Percentiles rank a stretch among this genome's conserved stretches.
Conservation (phyloP, 2,797 vertebrate species). For the Phaenicophaeus curvirostris region DNA sequence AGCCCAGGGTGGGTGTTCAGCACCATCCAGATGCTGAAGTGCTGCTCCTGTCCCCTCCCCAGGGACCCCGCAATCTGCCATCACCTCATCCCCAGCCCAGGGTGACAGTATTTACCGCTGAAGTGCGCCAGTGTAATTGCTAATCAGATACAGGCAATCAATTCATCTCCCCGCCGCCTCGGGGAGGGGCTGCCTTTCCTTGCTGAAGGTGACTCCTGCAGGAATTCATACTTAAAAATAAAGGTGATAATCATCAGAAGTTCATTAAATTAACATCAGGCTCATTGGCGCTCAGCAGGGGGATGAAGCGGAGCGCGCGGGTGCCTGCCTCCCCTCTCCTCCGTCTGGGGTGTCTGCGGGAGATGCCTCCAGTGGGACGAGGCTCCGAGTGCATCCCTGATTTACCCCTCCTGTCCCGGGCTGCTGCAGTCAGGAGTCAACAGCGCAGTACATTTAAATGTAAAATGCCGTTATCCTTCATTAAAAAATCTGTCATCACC, state of each 20-base stretch:
- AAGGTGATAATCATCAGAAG: constrained; percentile 25
- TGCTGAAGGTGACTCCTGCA: constrained; percentile 78
- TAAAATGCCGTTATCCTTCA: neutral
- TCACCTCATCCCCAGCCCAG: neutral
- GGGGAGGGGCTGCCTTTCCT: constrained; percentile 29
- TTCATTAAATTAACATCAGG: constrained; percentile 45
- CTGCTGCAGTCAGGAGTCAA: neutral
- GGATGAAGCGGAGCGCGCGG: neutral
- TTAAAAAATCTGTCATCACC: neutral
- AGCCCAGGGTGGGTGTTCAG: neutral
- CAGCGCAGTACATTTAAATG: constrained; percentile 1
- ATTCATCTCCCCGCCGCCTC: neutral
- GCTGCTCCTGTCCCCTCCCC: rapidly evolving
- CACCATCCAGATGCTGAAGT: neutral
- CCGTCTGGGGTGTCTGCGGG: neutral
- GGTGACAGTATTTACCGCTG: constrained; percentile 3
- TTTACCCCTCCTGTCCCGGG: neutral
- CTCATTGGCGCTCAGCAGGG: constrained; percentile 48
- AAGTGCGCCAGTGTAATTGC: constrained; percentile 64
- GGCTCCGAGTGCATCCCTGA: rapidly evolving
- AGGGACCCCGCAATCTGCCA: neutral
- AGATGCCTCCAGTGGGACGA: neutral
- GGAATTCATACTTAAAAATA: constrained; percentile 69
- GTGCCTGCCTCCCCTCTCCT: neutral
- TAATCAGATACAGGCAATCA: constrained; percentile 78